A percentile compares a stretch with the other conserved stretches of the same genome.
Evolutionary conservation across 92 coral and sea anemone species (phyloP).

Genomic region (Porites cylindrica): DNA sequence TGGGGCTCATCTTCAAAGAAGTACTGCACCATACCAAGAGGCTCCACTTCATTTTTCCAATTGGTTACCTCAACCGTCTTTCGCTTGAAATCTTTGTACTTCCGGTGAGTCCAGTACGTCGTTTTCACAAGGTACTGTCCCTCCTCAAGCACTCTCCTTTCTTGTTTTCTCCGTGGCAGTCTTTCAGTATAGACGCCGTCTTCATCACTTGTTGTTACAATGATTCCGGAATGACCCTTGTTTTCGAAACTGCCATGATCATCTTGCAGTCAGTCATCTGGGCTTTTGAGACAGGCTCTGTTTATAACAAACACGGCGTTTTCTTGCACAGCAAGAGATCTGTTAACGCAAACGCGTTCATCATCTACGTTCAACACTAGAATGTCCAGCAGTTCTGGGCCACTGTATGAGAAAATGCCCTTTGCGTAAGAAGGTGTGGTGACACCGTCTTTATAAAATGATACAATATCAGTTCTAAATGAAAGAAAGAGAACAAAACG

Average conservation of each 20-base stretch:
- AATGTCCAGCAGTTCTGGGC: slow-evolving; percentile 4
- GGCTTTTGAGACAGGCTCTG: slow-evolving; percentile 13
- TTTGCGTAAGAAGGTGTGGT: not conserved
- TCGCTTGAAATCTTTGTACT: too few species aligned
- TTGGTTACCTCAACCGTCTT: too few species aligned
- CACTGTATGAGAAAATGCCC: slow-evolving; percentile 2
- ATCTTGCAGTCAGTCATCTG: slow-evolving; percentile 17
- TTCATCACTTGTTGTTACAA: slow-evolving; percentile 16
- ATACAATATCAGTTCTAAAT: not conserved
- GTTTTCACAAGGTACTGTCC: too few species aligned
- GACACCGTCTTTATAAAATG: too few species aligned
- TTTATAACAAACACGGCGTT: slow-evolving; percentile 8
- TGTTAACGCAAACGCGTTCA: slow-evolving; percentile 12
- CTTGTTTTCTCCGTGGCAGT: too few species aligned
- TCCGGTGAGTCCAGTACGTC: too few species aligned
- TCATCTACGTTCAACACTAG: slow-evolving; percentile 11
- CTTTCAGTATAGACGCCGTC: not conserved
- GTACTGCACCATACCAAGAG: too few species aligned
- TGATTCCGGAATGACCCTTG: slow-evolving; percentile 18
- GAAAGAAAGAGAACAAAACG: not conserved
- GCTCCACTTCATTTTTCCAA: too few species aligned
- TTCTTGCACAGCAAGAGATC: slow-evolving; percentile 1
- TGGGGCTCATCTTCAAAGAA: too few species aligned
- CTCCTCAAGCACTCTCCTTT: too few species aligned
- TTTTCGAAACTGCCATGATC: slow-evolving; percentile 19